A percentile compares a stretch with the other conserved stretches of the same genome.
phyloP scores from a whole-genome alignment of 2,888 invertebrate species.

The Acronicta alni region DNA sequence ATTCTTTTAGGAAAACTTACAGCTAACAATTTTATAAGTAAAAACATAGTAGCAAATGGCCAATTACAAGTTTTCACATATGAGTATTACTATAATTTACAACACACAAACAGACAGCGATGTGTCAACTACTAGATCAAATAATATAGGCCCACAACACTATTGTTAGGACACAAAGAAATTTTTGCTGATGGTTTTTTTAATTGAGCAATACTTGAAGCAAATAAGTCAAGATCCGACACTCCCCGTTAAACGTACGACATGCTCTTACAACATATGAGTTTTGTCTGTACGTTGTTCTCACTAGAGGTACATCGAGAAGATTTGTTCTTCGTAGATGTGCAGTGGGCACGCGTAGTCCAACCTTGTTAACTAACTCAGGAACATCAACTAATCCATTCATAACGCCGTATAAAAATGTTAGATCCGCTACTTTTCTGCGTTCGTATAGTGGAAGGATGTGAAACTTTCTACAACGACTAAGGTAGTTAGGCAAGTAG shows the following conservation, averaged over 20 bases:
- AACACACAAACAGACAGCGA: too few species aligned
- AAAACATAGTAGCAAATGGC: too few species aligned
- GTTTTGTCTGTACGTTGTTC: neutral
- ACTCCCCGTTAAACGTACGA: neutral
- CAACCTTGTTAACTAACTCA: conserved; percentile 1
- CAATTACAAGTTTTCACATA: too few species aligned
- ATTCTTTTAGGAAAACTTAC: too few species aligned
- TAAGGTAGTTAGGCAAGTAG: conserved; percentile 1
- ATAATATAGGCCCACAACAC: too few species aligned
- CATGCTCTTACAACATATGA: neutral
- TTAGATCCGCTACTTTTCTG: neutral
- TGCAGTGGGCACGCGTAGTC: conserved; percentile 2
- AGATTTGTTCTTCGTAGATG: neutral
- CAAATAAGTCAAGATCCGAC: neutral
- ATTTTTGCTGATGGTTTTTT: too few species aligned
- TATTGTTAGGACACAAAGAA: too few species aligned
- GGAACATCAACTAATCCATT: neutral
- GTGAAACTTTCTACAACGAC: conserved; percentile 1
- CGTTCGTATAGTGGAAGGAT: neutral
- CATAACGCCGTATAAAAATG: neutral
- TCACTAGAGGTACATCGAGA: neutral
- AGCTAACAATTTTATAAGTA: too few species aligned
- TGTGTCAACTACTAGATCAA: too few species aligned
- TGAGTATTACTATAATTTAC: too few species aligned
- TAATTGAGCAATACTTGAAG: too few species aligned